These are phyloP conservation scores for Megaustenia siamemsis DNA, from an alignment of 2,888 invertebrate species.

Conservation along the genomic window DNA sequence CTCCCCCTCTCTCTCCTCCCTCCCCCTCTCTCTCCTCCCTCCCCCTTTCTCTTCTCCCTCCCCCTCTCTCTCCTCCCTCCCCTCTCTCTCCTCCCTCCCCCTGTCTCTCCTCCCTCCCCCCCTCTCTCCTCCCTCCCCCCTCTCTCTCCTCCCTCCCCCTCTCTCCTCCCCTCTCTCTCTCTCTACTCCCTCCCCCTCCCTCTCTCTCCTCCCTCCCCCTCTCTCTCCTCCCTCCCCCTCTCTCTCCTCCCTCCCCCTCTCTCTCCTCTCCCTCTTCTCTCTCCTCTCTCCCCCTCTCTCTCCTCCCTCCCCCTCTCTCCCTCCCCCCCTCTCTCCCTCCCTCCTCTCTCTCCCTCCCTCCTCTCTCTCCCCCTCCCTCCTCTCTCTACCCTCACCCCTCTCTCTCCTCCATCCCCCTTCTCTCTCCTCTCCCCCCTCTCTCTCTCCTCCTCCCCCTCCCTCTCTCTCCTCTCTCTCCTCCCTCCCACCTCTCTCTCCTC, in stretches of 20 bases:
- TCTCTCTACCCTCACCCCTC: not conserved
- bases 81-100: constrained; percentile 34
- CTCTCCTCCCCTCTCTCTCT: constrained; percentile 32
- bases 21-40: not conserved
- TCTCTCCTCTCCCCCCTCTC: not conserved
- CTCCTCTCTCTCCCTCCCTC: not conserved
- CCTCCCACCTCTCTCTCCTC: no score
- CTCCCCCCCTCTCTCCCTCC: constrained; percentile 8
- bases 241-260: not conserved
- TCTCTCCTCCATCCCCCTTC: no score
- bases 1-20: not conserved
- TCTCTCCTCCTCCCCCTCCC: not conserved
- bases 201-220: not conserved
- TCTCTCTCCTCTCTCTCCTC: not conserved
- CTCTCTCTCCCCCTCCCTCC: not conserved
- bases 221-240: no score
- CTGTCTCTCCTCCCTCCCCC: no score
- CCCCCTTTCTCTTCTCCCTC: constrained; percentile 35
- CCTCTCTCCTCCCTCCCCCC: constrained; percentile 32
- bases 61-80: constrained; percentile 32
- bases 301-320: not conserved
- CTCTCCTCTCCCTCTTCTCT: not conserved
- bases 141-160: constrained; percentile 32
- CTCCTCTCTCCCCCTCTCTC: not conserved
- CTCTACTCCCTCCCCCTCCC: no score